These are phyloP conservation scores for Nematostella vectensis DNA, from an alignment of 92 coral and sea anemone species.

Conservation along the genomic window DNA sequence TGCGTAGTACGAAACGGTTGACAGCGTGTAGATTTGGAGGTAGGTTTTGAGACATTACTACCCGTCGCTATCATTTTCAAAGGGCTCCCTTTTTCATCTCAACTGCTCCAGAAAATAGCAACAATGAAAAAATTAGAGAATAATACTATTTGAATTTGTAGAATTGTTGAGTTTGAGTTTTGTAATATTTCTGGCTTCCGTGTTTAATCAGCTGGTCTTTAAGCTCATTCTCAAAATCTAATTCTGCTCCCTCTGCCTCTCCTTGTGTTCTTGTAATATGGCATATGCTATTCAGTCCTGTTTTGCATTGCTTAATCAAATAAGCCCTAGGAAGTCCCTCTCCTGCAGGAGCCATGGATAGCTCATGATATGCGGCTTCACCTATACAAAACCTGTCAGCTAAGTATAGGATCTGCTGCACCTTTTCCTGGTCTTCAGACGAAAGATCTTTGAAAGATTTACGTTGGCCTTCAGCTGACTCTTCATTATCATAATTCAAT, in stretches of 20 bases:
- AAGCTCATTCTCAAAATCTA: conserved; percentile 28
- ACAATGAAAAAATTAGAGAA: too few relatives aligned
- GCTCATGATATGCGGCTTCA: conserved; percentile 51
- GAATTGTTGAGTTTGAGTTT: too few relatives aligned
- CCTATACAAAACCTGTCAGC: conserved; percentile 52
- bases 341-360: conserved; percentile 43
- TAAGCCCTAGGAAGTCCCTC: conserved; percentile 34
- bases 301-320: conserved; percentile 39
- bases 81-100: too few relatives aligned
- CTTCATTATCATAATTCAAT: conserved; percentile 8
- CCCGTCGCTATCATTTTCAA: too few relatives aligned
- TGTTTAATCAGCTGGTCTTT: too few relatives aligned
- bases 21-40: too few relatives aligned
- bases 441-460: conserved; percentile 33
- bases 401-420: conserved; percentile 27
- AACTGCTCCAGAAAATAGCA: too few relatives aligned
- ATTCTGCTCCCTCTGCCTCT: conserved; percentile 38
- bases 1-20: too few relatives aligned
- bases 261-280: conserved; percentile 37
- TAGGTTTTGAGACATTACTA: too few relatives aligned
- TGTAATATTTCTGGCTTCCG: too few relatives aligned
- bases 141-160: too few relatives aligned
- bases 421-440: conserved; percentile 33
- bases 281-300: conserved; percentile 18
- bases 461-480: too few relatives aligned